Evolutionary conservation across 1,140 invertebrate genomes (phyloP).

Genomic region (silkworm (Bombyx mori)): DNA sequence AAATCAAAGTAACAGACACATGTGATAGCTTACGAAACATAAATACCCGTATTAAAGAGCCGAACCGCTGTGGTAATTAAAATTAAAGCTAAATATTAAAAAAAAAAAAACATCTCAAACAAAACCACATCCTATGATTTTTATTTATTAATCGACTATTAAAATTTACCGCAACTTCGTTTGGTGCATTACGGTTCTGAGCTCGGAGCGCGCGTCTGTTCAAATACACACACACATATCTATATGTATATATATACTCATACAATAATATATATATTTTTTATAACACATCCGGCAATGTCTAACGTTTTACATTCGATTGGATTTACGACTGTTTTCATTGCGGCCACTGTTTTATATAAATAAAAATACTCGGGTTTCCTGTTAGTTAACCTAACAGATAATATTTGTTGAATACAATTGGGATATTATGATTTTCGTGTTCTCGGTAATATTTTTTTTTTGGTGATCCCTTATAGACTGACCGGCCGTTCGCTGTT

Average conservation of each 20-base stretch:
- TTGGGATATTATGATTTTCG: constrained; percentile 15
- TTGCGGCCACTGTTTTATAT: constrained; percentile 63
- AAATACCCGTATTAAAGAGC: too few species aligned
- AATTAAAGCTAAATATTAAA: too few species aligned
- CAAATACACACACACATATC: too few species aligned
- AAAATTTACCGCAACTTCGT: constrained; percentile 40
- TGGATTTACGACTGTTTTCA: constrained; percentile 66
- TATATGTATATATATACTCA: constrained; percentile 12
- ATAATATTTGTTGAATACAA: constrained; percentile 54
- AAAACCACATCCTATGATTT: constrained; percentile 50
- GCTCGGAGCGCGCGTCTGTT: too few species aligned
- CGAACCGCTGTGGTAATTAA: too few species aligned
- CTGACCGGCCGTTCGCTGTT: too few species aligned
- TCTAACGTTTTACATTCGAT: constrained; percentile 50
- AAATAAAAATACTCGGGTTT: constrained; percentile 51
- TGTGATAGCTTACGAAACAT: too few species aligned
- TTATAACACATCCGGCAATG: constrained; percentile 56
- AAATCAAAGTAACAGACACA: too few species aligned
- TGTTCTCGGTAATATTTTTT: too few species aligned
- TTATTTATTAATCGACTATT: constrained; percentile 43
- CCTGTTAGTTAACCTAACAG: constrained; percentile 45
- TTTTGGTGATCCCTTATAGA: too few species aligned
- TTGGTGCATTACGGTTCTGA: constrained; percentile 12
- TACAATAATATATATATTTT: constrained; percentile 45
- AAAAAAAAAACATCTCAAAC: constrained; percentile 6